These are phyloP conservation scores for Vipera latastei DNA, from an alignment of 2,797 vertebrate genomes.

Conservation along the genomic window DNA sequence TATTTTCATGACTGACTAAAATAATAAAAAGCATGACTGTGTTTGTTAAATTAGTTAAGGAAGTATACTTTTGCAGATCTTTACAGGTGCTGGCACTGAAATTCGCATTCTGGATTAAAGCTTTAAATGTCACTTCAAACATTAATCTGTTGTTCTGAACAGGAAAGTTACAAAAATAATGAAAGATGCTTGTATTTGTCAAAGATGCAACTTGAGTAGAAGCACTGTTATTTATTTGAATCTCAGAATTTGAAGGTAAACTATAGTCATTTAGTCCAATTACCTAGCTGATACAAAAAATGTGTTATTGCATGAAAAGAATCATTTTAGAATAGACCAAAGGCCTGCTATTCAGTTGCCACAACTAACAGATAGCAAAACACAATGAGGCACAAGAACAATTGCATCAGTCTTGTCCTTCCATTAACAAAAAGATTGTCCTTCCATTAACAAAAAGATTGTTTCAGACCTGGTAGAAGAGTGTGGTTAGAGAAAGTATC, in stretches of 20 bases:
- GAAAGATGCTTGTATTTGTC: neutral
- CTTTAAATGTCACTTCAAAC: neutral
- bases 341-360: neutral
- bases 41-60: conserved; percentile 6
- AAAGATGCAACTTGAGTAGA: neutral
- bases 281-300: neutral
- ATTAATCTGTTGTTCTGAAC: neutral
- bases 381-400: neutral
- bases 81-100: neutral
- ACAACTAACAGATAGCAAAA: neutral
- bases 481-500: neutral
- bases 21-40: neutral
- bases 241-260: neutral
- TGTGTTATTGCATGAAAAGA: neutral
- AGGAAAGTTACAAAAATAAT: neutral
- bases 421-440: too few relatives aligned
- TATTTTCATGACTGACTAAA: neutral
- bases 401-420: neutral
- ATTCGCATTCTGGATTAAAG: neutral
- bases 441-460: neutral
- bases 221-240: neutral
- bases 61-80: neutral
- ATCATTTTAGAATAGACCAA: neutral
- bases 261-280: neutral
- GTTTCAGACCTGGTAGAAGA: neutral